Conservation (phyloP, 2,888 invertebrate species). For the Sthenelais limicola region DNA sequence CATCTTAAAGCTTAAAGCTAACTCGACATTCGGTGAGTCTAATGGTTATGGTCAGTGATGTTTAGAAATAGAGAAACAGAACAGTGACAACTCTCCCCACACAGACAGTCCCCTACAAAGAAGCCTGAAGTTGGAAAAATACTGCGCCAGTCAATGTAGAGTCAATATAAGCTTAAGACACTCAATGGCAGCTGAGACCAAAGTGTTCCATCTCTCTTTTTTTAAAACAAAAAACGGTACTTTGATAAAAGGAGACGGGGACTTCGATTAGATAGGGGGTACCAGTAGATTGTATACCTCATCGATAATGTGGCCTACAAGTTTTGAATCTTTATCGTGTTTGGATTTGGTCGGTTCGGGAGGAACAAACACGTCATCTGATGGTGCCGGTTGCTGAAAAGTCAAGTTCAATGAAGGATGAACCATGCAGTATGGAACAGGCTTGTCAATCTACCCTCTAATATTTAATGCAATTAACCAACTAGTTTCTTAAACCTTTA, state of each 20-base stretch:
- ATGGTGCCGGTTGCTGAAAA: conserved; percentile 21
- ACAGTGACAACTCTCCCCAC: too few relatives aligned
- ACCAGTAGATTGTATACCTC: conserved; percentile 8
- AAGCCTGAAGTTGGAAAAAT: too few relatives aligned
- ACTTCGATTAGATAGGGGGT: background rate
- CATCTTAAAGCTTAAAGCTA: too few relatives aligned
- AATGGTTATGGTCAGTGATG: too few relatives aligned
- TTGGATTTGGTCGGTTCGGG: conserved; percentile 28
- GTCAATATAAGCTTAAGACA: too few relatives aligned
- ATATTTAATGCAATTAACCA: background rate
- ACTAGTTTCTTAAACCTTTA: background rate
- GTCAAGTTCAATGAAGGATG: conserved; percentile 19
- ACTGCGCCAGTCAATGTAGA: too few relatives aligned
- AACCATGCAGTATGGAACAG: background rate
- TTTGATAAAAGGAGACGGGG: conserved; percentile 29
- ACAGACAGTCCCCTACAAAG: too few relatives aligned
- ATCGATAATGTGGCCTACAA: conserved; percentile 28
- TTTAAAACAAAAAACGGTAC: too few relatives aligned
- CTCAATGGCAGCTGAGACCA: too few relatives aligned
- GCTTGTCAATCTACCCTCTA: background rate
- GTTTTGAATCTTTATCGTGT: conserved; percentile 39
- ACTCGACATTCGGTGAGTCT: too few relatives aligned
- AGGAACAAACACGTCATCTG: conserved; percentile 6
- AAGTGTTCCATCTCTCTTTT: too few relatives aligned
- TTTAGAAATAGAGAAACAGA: too few relatives aligned